Percentiles rank a stretch among this genome's conserved stretches.
These are phyloP conservation scores for Coendou prehensilis DNA, from an alignment of 2,797 vertebrate genomes.

Conservation along the genomic window DNA sequence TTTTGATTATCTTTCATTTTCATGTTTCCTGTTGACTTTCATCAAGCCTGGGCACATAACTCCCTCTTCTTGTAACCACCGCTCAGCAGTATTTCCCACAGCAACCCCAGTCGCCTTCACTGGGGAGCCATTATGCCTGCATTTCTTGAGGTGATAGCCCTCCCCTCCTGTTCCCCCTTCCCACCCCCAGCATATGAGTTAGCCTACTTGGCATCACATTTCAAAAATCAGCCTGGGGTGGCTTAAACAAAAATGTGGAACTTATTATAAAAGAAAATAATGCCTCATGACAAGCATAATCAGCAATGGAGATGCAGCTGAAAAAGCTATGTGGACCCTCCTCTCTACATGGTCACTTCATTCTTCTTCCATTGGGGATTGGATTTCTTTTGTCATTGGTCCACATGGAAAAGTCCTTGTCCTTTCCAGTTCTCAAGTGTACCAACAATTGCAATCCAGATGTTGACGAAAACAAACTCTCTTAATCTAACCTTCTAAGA, in stretches of 20 bases:
- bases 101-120: not conserved
- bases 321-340: not conserved
- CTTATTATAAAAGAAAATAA: not conserved
- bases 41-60: not conserved
- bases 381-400: not conserved
- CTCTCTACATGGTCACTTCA: not conserved
- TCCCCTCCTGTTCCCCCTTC: not conserved
- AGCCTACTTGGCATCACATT: not conserved
- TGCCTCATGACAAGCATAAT: not conserved
- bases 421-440: not conserved
- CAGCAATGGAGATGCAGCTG: not conserved
- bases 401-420: not conserved
- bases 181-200: not conserved
- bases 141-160: not conserved
- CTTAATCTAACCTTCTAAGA: not conserved
- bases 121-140: not conserved
- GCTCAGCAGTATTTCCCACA: not conserved
- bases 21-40: constrained; percentile 64
- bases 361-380: not conserved
- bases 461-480: not conserved
- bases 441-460: not conserved
- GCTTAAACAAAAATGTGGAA: not conserved
- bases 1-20: constrained; percentile 67
- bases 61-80: not conserved
- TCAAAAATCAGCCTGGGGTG: not conserved